Evolutionary conservation across 2,797 vertebrate species (phyloP).

Genomic region (Cossypha heuglini): DNA sequence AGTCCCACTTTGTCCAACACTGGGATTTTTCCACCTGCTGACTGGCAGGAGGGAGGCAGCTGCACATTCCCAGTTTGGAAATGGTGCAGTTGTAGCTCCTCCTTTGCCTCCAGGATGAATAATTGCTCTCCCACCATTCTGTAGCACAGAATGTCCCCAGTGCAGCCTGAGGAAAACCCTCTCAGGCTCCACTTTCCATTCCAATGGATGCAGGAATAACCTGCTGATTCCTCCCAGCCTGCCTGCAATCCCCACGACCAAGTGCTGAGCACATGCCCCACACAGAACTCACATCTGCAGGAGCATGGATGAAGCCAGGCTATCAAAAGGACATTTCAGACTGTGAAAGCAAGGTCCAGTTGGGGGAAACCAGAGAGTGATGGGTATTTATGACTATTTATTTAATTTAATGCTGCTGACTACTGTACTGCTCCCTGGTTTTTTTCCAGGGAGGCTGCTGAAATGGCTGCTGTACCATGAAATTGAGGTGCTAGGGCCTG

Average conservation of each 20-base stretch:
- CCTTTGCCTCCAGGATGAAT: not conserved
- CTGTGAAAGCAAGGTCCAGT: not conserved
- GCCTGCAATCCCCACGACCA: not conserved
- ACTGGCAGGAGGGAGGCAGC: not conserved
- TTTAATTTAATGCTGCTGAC: slow-evolving; percentile 59
- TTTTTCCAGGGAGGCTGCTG: slow-evolving; percentile 9
- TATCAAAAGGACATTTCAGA: not conserved
- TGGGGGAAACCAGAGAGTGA: not conserved
- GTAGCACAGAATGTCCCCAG: not conserved
- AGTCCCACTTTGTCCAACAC: not conserved
- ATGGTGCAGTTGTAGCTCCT: not conserved
- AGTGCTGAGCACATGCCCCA: fast-evolving
- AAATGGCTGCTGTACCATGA: not conserved
- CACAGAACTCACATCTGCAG: not conserved
- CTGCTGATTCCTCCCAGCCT: not conserved
- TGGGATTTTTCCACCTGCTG: not conserved
- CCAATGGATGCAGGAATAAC: fast-evolving
- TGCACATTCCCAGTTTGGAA: not conserved
- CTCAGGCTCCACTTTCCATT: not conserved
- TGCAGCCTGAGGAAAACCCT: not conserved
- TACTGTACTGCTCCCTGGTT: slow-evolving; percentile 31
- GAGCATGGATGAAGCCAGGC: not conserved
- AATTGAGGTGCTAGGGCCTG: slow-evolving; percentile 23
- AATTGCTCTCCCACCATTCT: not conserved
- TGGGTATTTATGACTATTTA: slow-evolving; percentile 37